Percentiles rank a stretch among this genome's conserved stretches.
Conservation (phyloP, 1,140 invertebrate genomes). For the Lepidostoma basale region DNA sequence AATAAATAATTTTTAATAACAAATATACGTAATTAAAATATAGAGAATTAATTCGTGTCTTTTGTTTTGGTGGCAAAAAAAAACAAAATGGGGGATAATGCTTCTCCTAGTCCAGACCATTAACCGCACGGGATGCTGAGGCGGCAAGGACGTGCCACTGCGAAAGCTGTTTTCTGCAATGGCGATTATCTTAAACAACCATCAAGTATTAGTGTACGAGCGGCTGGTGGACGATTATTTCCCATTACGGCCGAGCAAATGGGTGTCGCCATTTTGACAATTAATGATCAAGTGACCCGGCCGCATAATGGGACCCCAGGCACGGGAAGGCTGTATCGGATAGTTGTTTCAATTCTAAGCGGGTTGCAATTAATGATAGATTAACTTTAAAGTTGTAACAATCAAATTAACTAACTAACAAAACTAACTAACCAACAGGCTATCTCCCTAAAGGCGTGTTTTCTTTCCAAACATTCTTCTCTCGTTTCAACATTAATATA, state of each 20-base stretch:
- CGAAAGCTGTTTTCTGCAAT: slow-evolving; percentile 32
- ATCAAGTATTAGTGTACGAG: slow-evolving; percentile 34
- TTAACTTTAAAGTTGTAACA: neutral
- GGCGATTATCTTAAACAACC: slow-evolving; percentile 39
- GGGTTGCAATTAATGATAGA: neutral
- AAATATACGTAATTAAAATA: too few species aligned
- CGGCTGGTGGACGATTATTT: slow-evolving; percentile 16
- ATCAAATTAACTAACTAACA: neutral
- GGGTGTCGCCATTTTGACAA: slow-evolving; percentile 27
- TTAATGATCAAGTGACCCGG: slow-evolving; percentile 28
- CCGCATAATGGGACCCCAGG: neutral
- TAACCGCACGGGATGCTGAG: neutral
- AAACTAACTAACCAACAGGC: neutral
- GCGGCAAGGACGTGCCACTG: neutral
- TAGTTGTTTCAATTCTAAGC: slow-evolving; percentile 7
- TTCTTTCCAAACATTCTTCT: too few species aligned
- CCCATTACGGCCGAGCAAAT: slow-evolving; percentile 24
- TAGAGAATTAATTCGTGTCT: too few species aligned
- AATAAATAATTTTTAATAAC: too few species aligned
- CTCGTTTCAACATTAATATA: too few species aligned
- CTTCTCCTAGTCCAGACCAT: too few species aligned
- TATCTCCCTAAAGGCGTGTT: too few species aligned
- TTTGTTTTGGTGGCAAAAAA: too few species aligned
- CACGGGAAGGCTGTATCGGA: neutral
- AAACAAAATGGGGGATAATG: too few species aligned